phyloP scores from a whole-genome alignment of 2,888 invertebrate genomes.

The Dolomedes plantarius region DNA sequence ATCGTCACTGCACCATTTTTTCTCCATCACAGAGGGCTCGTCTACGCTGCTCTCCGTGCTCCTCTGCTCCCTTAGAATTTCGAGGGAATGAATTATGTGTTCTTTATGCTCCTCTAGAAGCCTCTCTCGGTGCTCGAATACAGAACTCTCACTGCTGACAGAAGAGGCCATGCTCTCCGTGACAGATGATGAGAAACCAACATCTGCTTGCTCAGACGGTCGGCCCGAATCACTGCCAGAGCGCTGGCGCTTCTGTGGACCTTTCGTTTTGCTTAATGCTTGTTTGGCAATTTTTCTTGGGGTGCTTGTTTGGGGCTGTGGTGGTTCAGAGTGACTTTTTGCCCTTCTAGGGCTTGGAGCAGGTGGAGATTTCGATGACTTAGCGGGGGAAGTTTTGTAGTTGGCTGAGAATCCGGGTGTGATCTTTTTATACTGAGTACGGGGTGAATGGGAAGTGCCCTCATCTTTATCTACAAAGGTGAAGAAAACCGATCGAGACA shows the following conservation, averaged over 20 bases:
- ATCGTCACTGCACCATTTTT: conserved; percentile 17
- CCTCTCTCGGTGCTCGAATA: conserved; percentile 41
- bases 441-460: conserved; percentile 21
- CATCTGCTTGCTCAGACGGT: not conserved
- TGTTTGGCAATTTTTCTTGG: conserved; percentile 41
- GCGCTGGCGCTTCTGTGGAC: conserved; percentile 21
- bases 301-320: conserved; percentile 27
- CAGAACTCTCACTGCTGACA: conserved; percentile 52
- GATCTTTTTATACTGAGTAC: conserved; percentile 54
- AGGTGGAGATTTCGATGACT: conserved; percentile 25
- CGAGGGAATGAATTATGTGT: conserved; percentile 44
- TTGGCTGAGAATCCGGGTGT: conserved; percentile 30
- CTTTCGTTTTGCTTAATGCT: not conserved
- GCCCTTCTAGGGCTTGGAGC: conserved; percentile 27
- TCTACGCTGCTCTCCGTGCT: conserved; percentile 9
- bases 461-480: conserved; percentile 55
- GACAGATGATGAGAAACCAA: conserved; percentile 21
- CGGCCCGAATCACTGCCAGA: conserved; percentile 24
- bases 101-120: conserved; percentile 56
- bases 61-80: conserved; percentile 60
- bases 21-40: not conserved
- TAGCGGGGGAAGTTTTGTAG: conserved; percentile 54
- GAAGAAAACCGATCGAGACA: conserved; percentile 60
- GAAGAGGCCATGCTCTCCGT: conserved; percentile 60
- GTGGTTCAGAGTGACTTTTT: conserved; percentile 47